These are phyloP conservation scores for Tigriopus californicus DNA, from an alignment of 2,888 invertebrate species.

Conservation along the genomic window DNA sequence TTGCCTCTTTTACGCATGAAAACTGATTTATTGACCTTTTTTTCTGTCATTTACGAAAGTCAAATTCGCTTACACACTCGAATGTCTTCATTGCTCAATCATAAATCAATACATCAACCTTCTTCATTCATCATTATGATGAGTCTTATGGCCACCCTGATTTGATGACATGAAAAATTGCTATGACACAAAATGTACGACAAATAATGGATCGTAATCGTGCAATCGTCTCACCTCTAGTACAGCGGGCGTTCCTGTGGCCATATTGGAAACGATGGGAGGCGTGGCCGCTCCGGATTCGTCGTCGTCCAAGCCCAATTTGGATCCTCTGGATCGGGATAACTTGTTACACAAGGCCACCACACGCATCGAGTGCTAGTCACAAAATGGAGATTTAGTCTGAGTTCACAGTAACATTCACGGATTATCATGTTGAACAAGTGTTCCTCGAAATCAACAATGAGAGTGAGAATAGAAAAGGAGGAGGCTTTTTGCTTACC, in stretches of 20 bases:
- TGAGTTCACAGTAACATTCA: too few relatives aligned
- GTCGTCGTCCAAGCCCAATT: slow-evolving; percentile 22
- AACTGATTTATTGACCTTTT: too few relatives aligned
- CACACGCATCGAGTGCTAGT: slow-evolving; percentile 29
- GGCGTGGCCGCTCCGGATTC: slow-evolving; percentile 12
- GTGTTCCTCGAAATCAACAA: background rate
- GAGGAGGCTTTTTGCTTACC: slow-evolving; percentile 23
- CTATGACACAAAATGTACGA: too few relatives aligned
- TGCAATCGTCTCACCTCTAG: background rate
- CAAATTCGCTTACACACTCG: too few relatives aligned
- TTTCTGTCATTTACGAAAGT: too few relatives aligned
- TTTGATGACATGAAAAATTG: too few relatives aligned
- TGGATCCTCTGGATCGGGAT: slow-evolving; percentile 25
- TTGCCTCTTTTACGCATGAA: too few relatives aligned
- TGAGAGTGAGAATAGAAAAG: background rate
- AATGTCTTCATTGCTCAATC: too few relatives aligned
- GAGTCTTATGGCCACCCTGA: too few relatives aligned
- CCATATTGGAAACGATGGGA: slow-evolving; percentile 10
- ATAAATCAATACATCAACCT: too few relatives aligned
- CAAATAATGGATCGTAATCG: too few relatives aligned
- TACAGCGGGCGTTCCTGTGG: background rate
- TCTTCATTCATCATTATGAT: too few relatives aligned
- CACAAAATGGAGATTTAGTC: slow-evolving; percentile 15
- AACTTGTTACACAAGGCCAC: slow-evolving; percentile 30
- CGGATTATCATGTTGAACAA: background rate